phyloP scores from a whole-genome alignment of 2,797 vertebrate species.

The Pitangus sulphuratus region DNA sequence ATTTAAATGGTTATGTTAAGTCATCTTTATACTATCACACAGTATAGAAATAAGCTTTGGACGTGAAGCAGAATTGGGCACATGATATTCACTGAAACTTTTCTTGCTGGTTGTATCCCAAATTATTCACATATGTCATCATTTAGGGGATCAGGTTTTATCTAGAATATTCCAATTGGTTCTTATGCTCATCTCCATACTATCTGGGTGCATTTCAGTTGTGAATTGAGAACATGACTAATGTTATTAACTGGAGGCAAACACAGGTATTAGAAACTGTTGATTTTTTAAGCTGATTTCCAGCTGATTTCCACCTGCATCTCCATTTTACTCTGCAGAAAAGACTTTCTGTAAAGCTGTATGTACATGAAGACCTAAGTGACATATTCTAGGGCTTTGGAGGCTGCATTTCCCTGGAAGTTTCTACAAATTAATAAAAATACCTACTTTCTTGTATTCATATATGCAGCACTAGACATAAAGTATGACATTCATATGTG shows the following conservation, averaged over 20 bases:
- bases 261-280: conserved; percentile 45
- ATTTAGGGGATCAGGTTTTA: conserved; percentile 32
- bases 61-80: neutral
- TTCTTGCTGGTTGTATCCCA: neutral
- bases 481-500: neutral
- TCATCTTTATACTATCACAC: neutral
- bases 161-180: conserved; percentile 12
- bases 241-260: conserved; percentile 50
- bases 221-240: conserved; percentile 48
- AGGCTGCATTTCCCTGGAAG: conserved; percentile 12
- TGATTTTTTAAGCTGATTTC: conserved; percentile 60
- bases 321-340: conserved; percentile 27
- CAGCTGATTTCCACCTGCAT: neutral
- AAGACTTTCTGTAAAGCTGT: neutral
- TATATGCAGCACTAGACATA: neutral
- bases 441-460: neutral
- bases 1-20: neutral
- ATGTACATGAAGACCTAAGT: neutral
- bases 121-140: neutral
- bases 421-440: conserved; percentile 27
- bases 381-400: conserved; percentile 21
- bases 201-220: neutral
- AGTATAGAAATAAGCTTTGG: neutral
- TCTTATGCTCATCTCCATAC: conserved; percentile 14
- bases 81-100: neutral